Evolutionary conservation across 2,113 vertebrate species (phyloP).

Genomic region (Caretta caretta): DNA sequence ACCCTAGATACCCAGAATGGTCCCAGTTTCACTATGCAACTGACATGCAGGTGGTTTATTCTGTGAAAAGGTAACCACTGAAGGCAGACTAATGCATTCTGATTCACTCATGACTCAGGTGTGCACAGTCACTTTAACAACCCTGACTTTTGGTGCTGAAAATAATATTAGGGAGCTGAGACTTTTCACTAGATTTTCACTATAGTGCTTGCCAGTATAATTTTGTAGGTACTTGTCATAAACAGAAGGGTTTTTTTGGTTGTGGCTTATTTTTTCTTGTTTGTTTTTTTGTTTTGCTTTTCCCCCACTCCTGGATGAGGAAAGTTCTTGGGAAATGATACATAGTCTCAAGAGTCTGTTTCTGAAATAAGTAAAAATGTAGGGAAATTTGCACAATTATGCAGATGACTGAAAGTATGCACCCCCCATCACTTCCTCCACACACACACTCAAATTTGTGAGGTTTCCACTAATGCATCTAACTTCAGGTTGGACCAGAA

Average conservation of each 20-base stretch:
- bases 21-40: slow-evolving; percentile 49
- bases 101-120: neutral
- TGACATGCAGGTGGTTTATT: slow-evolving; percentile 46
- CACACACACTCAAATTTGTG: neutral
- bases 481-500: neutral
- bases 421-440: neutral
- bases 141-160: neutral
- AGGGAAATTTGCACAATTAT: neutral
- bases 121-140: neutral
- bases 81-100: slow-evolving; percentile 50
- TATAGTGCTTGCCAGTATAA: neutral
- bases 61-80: slow-evolving; percentile 38
- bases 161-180: neutral
- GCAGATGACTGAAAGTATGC: too few species aligned
- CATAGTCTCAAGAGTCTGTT: fast-evolving
- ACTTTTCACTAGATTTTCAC: neutral
- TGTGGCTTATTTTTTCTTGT: neutral
- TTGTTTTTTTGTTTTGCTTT: neutral
- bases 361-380: neutral
- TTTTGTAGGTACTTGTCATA: neutral
- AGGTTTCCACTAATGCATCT: neutral
- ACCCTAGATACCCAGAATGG: slow-evolving; percentile 2
- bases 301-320: neutral
- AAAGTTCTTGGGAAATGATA: neutral
- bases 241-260: neutral